Evolutionary conservation across 2,113 vertebrate species (phyloP), one percentile per base, ranked within the genome.

Genomic region (Ceyx melanurus): DNA sequence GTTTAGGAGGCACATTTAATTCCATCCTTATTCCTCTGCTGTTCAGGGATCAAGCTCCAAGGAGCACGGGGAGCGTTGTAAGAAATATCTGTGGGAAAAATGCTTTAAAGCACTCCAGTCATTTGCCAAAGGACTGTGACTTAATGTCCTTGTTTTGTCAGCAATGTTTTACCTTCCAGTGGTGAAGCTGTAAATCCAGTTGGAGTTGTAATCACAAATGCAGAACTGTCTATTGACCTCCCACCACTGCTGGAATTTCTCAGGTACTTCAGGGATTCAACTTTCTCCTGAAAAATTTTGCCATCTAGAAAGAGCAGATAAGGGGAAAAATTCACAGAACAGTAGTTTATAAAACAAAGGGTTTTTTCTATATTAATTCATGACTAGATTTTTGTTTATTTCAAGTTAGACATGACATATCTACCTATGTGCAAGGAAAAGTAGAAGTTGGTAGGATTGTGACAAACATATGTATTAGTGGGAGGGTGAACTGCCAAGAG

Each of bases 381-480:
- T 66, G 5, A 51, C 13, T 26, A 67, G 3, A 51, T 67, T 89
- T 71, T 33, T 43, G 14, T 26, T 75, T 79, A 51, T 54, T 88
- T 66, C 21, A 76, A 71, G 15, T n/a, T 56, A 68, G 35, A 37
- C n/a, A 25, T 48, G 17, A 43, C 11, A 29, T 93, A 97, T 97
- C 95, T 97, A 99, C 99, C 99, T 96, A 99, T 99, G 92, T 99
- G 99, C 68, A 99, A 95, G 16, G 98, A 99, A 97, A 99, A 99
- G 97, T 99, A 99, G 97, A 99, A 99, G 97, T 98, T 99, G 96
- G 97, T 98, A 64, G 99, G 98, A 33, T 99, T 99, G 97, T 99
- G 99, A 97, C 99, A 99, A 89, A 99, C 98, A 6, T 99, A 99
- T 96, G 99, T 99, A 97, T 99, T 99, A 87, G 99, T 99, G 40